phyloP scores from a whole-genome alignment of 2,797 vertebrate genomes.

The Coregonus suidteri region DNA sequence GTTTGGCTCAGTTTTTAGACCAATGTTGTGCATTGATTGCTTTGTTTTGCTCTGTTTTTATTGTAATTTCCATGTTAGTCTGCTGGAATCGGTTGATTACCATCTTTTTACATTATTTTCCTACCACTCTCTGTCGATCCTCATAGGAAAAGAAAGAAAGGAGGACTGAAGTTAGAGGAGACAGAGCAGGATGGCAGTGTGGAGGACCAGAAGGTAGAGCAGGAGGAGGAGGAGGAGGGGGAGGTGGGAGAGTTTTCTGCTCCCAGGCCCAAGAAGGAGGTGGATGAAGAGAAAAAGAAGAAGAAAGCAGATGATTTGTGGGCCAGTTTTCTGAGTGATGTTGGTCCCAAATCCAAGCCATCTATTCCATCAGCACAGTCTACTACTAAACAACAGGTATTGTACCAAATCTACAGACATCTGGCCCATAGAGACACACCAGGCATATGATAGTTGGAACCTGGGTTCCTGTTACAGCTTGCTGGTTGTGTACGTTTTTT shows the following conservation, averaged over 20 bases:
- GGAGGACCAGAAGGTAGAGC: slow-evolving; percentile 37
- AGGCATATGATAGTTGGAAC: neutral
- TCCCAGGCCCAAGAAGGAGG: slow-evolving; percentile 15
- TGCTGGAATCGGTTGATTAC: neutral
- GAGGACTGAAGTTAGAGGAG: slow-evolving; percentile 71
- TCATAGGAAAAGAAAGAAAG: slow-evolving; percentile 85
- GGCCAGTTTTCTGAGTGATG: slow-evolving; percentile 94
- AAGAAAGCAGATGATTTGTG: slow-evolving; percentile 93
- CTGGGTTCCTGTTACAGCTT: neutral
- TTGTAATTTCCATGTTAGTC: neutral
- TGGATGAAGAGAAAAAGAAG: slow-evolving; percentile 62
- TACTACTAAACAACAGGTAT: slow-evolving; percentile 1
- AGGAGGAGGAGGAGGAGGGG: slow-evolving; percentile 50
- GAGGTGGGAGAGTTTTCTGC: slow-evolving; percentile 40
- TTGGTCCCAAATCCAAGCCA: slow-evolving; percentile 82
- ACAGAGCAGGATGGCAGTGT: slow-evolving; percentile 50
- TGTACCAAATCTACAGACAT: neutral
- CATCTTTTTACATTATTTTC: neutral
- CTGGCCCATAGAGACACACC: neutral
- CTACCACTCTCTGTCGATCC: slow-evolving; percentile 10
- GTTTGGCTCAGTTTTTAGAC: neutral
- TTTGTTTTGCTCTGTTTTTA: neutral
- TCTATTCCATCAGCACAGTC: slow-evolving; percentile 33
- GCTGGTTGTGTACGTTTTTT: too few species aligned
- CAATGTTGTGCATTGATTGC: neutral